These are phyloP conservation scores for Trichacis sp. DNA, from an alignment of 2,888 invertebrate species.

Conservation along the genomic window DNA sequence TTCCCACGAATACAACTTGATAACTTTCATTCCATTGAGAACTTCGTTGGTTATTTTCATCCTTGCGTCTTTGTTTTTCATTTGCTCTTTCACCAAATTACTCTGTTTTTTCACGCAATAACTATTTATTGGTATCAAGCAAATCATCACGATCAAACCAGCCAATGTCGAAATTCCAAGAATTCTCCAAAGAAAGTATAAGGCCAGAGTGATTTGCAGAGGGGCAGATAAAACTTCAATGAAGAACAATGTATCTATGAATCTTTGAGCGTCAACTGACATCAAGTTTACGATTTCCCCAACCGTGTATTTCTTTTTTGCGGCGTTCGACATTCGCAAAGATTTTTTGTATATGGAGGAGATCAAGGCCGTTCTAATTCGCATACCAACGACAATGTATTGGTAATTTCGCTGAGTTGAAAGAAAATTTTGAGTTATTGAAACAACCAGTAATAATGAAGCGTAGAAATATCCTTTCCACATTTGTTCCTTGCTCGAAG, in stretches of 20 bases:
- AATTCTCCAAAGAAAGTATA: conserved; percentile 85
- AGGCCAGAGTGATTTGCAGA: conserved; percentile 86
- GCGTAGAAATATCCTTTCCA: too few species aligned
- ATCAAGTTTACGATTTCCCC: too few species aligned
- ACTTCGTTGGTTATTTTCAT: conserved; percentile 95
- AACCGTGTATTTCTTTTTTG: conserved; percentile 84
- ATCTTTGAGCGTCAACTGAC: conserved; percentile 91
- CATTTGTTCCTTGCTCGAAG: too few species aligned
- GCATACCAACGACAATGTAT: too few species aligned
- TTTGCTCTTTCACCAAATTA: conserved; percentile 85
- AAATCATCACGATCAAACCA: conserved; percentile 93
- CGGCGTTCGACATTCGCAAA: too few species aligned
- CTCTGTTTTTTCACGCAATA: conserved; percentile 86
- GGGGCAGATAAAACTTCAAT: conserved; percentile 94
- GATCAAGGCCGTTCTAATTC: too few species aligned
- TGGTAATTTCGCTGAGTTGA: too few species aligned
- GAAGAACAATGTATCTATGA: conserved; percentile 86
- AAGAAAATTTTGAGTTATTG: too few species aligned
- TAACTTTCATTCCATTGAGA: conserved; percentile 91
- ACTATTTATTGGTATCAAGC: conserved; percentile 91
- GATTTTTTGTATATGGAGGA: too few species aligned
- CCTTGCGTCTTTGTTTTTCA: conserved; percentile 93
- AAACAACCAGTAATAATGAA: too few species aligned
- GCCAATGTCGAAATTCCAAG: conserved; percentile 90
- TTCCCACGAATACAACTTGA: conserved; percentile 96